Evolutionary conservation across 1,140 invertebrate genomes (phyloP).

Genomic region (Scaptomyza hsui): DNA sequence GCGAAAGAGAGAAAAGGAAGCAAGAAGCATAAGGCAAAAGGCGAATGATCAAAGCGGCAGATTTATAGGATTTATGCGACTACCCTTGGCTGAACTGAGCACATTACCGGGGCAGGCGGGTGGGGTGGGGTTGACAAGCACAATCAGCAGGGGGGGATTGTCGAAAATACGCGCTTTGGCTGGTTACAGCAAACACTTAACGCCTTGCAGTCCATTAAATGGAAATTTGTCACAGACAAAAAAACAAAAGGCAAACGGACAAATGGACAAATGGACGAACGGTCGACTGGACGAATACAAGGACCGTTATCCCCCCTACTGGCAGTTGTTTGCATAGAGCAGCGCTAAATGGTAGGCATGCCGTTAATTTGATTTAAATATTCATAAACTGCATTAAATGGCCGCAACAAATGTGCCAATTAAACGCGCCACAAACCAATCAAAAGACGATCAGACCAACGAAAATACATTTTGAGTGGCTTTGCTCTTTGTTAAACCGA

Average conservation of each 20-base stretch:
- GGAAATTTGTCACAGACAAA: slow-evolving; percentile 66
- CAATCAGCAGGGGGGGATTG: too few species aligned
- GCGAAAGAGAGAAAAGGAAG: not conserved
- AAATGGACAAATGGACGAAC: slow-evolving; percentile 1
- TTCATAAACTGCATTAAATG: slow-evolving; percentile 79
- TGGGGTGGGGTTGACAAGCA: not conserved
- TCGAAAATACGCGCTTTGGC: slow-evolving; percentile 41
- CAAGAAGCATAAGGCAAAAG: slow-evolving; percentile 38
- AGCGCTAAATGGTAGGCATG: slow-evolving; percentile 50
- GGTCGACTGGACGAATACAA: not conserved
- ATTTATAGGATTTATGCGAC: slow-evolving; percentile 75
- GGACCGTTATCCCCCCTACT: not conserved
- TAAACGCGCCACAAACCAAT: slow-evolving; percentile 44
- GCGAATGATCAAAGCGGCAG: slow-evolving; percentile 73
- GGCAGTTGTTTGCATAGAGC: slow-evolving; percentile 52
- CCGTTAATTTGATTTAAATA: slow-evolving; percentile 78
- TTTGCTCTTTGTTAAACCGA: not conserved
- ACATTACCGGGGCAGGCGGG: slow-evolving; percentile 41
- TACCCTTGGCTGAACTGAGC: slow-evolving; percentile 67
- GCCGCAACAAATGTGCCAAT: slow-evolving; percentile 65
- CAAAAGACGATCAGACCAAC: slow-evolving; percentile 40
- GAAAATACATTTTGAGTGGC: not conserved
- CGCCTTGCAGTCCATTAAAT: slow-evolving; percentile 77
- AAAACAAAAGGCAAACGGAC: slow-evolving; percentile 23
- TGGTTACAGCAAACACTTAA: slow-evolving; percentile 75